Conservation (phyloP, 2,888 invertebrate species). For the Baronia brevicornis region DNA sequence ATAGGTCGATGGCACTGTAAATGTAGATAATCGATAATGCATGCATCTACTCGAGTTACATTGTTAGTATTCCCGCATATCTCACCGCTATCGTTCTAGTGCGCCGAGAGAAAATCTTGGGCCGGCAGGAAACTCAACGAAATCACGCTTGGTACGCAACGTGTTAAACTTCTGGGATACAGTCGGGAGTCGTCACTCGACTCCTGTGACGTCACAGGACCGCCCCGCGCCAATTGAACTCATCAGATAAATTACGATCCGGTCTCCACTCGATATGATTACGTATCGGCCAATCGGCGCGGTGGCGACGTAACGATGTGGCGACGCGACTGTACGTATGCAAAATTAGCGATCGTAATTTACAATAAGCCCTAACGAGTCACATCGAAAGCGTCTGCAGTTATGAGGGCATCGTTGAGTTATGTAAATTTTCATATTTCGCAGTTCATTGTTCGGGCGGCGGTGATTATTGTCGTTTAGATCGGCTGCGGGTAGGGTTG, state of each 20-base stretch:
- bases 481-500: conserved; percentile 13
- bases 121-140: too few relatives aligned
- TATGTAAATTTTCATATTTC: conserved; percentile 17
- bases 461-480: conserved; percentile 15
- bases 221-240: conserved; percentile 37
- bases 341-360: too few relatives aligned
- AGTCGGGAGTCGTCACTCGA: too few relatives aligned
- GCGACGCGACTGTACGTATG: too few relatives aligned
- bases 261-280: conserved; percentile 40
- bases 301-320: conserved; percentile 14
- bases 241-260: conserved; percentile 47
- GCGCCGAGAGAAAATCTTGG: too few relatives aligned
- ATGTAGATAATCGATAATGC: too few relatives aligned
- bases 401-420: conserved; percentile 6
- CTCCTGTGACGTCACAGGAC: conserved; percentile 37
- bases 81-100: too few relatives aligned
- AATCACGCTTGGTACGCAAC: too few relatives aligned
- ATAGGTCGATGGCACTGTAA: too few relatives aligned
- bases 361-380: conserved; percentile 8
- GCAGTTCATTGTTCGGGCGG: conserved; percentile 18
- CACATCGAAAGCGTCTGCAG: conserved; percentile 1
- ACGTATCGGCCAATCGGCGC: conserved; percentile 17
- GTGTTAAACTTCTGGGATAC: too few relatives aligned
- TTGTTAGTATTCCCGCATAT: too few relatives aligned
- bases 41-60: too few relatives aligned